Percentiles rank a stretch among this genome's conserved stretches.
Conservation (phyloP, 2,888 invertebrate species). For the Troides helena region DNA sequence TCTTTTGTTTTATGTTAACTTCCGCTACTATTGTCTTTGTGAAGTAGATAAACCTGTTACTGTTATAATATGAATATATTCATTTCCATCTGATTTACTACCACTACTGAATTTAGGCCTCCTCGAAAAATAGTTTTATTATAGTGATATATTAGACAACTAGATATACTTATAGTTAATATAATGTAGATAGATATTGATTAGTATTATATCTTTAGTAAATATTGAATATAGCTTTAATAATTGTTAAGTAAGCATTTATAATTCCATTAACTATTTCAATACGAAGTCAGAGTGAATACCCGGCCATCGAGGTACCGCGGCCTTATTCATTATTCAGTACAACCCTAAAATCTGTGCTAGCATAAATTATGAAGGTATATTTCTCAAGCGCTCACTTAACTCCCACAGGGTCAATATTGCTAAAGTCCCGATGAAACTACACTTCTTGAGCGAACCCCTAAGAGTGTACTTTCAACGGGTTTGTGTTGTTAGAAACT, state of each 20-base stretch:
- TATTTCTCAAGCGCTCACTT: conserved; percentile 23
- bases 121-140: no score
- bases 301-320: background rate
- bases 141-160: background rate
- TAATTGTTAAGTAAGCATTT: background rate
- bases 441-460: conserved; percentile 17
- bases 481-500: conserved; percentile 3
- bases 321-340: conserved; percentile 19
- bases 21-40: no score
- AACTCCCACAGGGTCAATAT: conserved; percentile 23
- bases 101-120: no score
- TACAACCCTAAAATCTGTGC: conserved; percentile 14
- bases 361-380: conserved; percentile 24
- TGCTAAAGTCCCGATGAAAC: conserved; percentile 16
- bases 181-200: no score
- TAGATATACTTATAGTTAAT: no score
- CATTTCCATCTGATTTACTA: no score
- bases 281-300: background rate
- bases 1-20: no score
- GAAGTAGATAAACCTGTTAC: no score
- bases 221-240: background rate
- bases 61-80: no score
- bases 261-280: background rate
- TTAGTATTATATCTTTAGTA: background rate
- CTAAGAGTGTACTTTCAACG: background rate